These are phyloP conservation scores for Camponotus pennsylvanicus DNA, from an alignment of 1,140 invertebrate species.

Conservation along the genomic window DNA sequence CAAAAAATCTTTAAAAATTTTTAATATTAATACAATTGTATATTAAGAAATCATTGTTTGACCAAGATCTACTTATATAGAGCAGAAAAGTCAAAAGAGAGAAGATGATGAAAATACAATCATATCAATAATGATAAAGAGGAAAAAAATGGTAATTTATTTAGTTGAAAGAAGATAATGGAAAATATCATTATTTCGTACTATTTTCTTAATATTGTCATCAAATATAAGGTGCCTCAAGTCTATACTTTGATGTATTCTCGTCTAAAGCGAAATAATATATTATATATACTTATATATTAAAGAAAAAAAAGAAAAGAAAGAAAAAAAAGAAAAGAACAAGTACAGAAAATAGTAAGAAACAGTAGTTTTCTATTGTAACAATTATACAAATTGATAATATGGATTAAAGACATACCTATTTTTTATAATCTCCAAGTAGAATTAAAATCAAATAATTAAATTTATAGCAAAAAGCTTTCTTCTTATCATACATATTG, in stretches of 20 bases:
- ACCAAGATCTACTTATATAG: background rate
- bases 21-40: too few species aligned
- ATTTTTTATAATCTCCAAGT: background rate
- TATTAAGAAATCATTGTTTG: too few species aligned
- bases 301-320: background rate
- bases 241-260: background rate
- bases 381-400: background rate
- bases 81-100: background rate
- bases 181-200: background rate
- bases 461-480: background rate
- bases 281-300: background rate
- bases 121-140: background rate
- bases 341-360: background rate
- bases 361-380: too few species aligned
- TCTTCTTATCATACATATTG: constrained; percentile 63
- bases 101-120: background rate
- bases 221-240: background rate
- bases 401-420: background rate
- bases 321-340: background rate
- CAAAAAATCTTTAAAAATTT: too few species aligned
- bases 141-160: background rate
- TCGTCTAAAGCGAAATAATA: background rate
- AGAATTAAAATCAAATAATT: background rate
- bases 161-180: background rate
- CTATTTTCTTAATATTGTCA: background rate